These are phyloP conservation scores for Cephus pulcher DNA, from an alignment of 2,888 invertebrate genomes.

Conservation along the genomic window DNA sequence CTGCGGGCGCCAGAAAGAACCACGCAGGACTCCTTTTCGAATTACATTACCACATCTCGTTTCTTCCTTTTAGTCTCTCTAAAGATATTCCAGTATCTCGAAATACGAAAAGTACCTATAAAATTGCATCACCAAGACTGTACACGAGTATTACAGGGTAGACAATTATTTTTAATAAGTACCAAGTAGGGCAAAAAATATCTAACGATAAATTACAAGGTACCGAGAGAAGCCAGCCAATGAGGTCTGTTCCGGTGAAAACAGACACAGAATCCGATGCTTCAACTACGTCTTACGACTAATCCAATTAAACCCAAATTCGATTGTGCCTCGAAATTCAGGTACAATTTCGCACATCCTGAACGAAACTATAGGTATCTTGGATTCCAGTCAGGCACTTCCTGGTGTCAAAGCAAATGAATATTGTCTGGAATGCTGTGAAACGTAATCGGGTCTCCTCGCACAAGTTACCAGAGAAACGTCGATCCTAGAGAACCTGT, in stretches of 20 bases:
- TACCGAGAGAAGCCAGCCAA: neutral
- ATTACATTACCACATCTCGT: constrained; percentile 14
- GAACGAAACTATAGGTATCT: neutral
- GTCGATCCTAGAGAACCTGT: neutral
- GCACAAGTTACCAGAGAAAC: too few species aligned
- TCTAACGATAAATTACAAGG: neutral
- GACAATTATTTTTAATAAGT: neutral
- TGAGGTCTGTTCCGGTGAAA: neutral
- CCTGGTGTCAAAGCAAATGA: neutral
- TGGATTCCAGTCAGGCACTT: neutral
- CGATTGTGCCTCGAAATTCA: neutral
- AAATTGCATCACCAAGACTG: too few species aligned
- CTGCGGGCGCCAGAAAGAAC: neutral
- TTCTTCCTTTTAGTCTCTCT: neutral
- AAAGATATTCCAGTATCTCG: neutral
- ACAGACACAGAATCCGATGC: neutral
- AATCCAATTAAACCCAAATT: constrained; percentile 3
- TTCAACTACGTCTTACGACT: neutral
- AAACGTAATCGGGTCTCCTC: neutral
- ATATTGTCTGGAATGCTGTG: neutral
- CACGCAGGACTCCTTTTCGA: constrained; percentile 16
- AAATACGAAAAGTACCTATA: neutral
- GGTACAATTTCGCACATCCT: neutral
- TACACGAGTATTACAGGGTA: too few species aligned
- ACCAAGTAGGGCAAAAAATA: neutral